Base-by-base conservation (phyloP, 2,888 invertebrate genomes). In the Antheraea yamamai region DNA sequence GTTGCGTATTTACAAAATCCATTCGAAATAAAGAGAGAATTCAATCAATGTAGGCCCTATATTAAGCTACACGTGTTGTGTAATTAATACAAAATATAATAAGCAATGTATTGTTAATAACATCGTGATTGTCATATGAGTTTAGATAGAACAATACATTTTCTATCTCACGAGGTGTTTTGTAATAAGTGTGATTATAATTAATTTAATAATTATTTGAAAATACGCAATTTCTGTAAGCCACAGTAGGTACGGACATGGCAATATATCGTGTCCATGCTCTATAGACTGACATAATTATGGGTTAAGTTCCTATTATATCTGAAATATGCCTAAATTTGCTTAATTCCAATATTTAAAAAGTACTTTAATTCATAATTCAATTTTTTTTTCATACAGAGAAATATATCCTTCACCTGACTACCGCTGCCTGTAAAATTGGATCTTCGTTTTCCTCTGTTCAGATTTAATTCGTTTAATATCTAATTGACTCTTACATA, bases 1-100 rank as follows among this genome's bases (percentile, higher is more conserved):
- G 77, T 66, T 77, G 79, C 79, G 76, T 75, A 75, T 81, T 81
- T 79, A 79, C 82, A 80, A 84, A 84, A 47, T 16, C 72, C 47
- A 35, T 74, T 75, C 23, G 23, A 47, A 51, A 20, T 47, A 58
- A 73, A 2, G 26, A 55, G 18, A 52, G 26, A 16, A 73, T 61
- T n/a, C 23, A 12, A 23, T 23, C 23, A 61, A 61, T 61, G 12
- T 61, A 61, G 3, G 23, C 61, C 23, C 6, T 61, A 23, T 61
- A 61, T 12, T 61, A n/a, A 61, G 2, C 20, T 61, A 23, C 10
- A 61, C 14, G 18, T 52, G 4, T 52, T 52, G 2, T 14, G 14
- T 52, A 16, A 16, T 52, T 18, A 14, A 14, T 20, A 20, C n/a
- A 58, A n/a, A n/a, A n/a, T 10, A 23, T n/a, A 23, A 23, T 23